Base-by-base conservation (phyloP, 37 sponge, comb jelly and placozoan genomes). In the Agelas oroides region DNA sequence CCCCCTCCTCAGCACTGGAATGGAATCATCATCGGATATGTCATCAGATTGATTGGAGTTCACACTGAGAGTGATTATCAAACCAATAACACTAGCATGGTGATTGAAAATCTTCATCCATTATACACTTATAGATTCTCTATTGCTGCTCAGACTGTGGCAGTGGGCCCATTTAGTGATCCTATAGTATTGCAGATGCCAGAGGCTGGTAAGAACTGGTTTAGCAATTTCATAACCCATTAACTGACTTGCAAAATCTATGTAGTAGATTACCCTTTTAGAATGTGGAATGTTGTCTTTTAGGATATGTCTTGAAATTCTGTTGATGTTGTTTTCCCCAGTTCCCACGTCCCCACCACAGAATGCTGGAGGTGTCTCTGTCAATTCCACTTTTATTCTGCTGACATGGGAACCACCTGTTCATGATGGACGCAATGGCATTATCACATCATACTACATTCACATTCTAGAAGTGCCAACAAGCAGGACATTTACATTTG, bases 361-460 rank as follows among this genome's bases (percentile, higher is more conserved):
- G 25, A 87, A 71, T 39, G 0, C 34, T 32, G 20, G 65, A 46
- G 80, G 65, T 6, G 33, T 35, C 15, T 53, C 66, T 20, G 32
- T 87, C 38, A 73, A 72, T 46, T 71, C 79, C 13, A 78, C 73
- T 14, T 24, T 64, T 16, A 60, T 78, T 30, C 21, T 30, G 25
- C 1, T 87, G 12, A 56, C 73, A 23, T 87, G 87, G 87, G 28
- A 73, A 13, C 73, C 54, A 46, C 86, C 86, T 25, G 27, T 21
- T 33, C 61, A 14, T 20, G 41, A 58, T 12, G 71, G 58, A 19
- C 70, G 40, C 13, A 86, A 86, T 77, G 86, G 86, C 27, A 70
- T 78, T 28, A 86, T 86, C 38, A 70, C 61, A 16, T 20, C 41
- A 0, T 86, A 86, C 71, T 21, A 34, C 68, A 23, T 79, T 6